phyloP scores from a whole-genome alignment of 2,888 invertebrate species.

The Listrodromus nycthemerus region DNA sequence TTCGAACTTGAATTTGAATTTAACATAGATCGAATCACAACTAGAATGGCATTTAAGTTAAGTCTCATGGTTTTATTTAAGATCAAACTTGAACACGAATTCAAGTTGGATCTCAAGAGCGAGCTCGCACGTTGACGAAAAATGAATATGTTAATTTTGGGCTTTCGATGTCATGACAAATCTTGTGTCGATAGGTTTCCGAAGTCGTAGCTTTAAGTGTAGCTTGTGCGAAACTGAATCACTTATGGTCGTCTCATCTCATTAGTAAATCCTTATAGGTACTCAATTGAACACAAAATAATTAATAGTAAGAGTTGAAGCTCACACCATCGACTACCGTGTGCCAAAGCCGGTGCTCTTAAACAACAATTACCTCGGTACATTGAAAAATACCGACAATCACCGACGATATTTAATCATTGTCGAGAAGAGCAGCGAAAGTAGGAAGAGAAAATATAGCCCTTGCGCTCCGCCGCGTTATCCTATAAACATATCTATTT shows the following conservation, averaged over 20 bases:
- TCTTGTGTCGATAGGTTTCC: not conserved
- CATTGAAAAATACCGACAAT: conserved; percentile 64
- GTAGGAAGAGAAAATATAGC: conserved; percentile 23
- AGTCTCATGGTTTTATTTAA: too few relatives aligned
- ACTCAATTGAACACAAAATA: conserved; percentile 53
- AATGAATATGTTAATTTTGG: not conserved
- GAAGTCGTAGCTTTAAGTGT: too few relatives aligned
- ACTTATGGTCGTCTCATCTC: conserved; percentile 20
- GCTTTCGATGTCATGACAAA: not conserved
- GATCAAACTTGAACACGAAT: too few relatives aligned
- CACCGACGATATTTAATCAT: conserved; percentile 65
- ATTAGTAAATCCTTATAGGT: not conserved
- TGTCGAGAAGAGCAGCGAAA: conserved; percentile 36
- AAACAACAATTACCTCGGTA: conserved; percentile 58
- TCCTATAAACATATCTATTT: conserved; percentile 72
- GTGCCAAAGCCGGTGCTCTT: conserved; percentile 40
- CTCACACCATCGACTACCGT: conserved; percentile 25
- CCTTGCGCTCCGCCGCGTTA: conserved; percentile 62
- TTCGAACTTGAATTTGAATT: too few relatives aligned
- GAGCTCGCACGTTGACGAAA: not conserved
- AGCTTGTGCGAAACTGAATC: conserved; percentile 4
- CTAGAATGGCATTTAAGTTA: too few relatives aligned
- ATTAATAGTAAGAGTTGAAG: conserved; percentile 54
- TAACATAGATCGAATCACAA: too few relatives aligned
- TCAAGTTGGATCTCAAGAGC: too few relatives aligned